A percentile compares a stretch with the other conserved stretches of the same genome.
phyloP scores from a whole-genome alignment of 2,113 vertebrate species.

The Neolamprologus cancellatus region DNA sequence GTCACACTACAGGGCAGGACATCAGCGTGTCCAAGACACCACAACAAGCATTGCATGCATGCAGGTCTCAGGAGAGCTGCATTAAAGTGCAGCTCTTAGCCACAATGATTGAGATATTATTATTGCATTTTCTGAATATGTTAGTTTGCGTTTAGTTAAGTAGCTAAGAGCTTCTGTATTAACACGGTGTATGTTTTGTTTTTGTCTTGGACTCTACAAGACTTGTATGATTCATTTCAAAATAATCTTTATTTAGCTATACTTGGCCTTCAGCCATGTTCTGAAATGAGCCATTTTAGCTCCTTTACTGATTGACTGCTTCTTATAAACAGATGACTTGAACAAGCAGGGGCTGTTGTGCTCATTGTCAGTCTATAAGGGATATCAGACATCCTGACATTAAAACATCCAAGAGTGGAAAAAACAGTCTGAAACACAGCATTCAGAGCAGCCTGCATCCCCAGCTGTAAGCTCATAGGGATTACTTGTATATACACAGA shows the following conservation, averaged over 20 bases:
- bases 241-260: neutral
- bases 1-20: slow-evolving; percentile 16
- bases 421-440: neutral
- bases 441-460: neutral
- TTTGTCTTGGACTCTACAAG: neutral
- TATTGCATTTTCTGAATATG: neutral
- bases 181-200: neutral
- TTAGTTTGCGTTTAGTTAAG: neutral
- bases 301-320: neutral
- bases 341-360: neutral
- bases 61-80: neutral
- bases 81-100: neutral
- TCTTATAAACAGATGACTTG: neutral
- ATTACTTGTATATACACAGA: neutral
- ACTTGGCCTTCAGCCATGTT: neutral
- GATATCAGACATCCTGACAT: neutral
- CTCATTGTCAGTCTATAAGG: neutral
- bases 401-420: neutral
- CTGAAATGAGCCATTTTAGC: neutral
- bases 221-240: neutral
- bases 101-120: neutral
- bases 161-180: neutral
- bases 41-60: neutral
- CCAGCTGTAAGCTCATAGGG: neutral
- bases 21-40: neutral